Evolutionary conservation across 2,888 invertebrate genomes (phyloP).

Genomic region (Parnassius apollo): DNA sequence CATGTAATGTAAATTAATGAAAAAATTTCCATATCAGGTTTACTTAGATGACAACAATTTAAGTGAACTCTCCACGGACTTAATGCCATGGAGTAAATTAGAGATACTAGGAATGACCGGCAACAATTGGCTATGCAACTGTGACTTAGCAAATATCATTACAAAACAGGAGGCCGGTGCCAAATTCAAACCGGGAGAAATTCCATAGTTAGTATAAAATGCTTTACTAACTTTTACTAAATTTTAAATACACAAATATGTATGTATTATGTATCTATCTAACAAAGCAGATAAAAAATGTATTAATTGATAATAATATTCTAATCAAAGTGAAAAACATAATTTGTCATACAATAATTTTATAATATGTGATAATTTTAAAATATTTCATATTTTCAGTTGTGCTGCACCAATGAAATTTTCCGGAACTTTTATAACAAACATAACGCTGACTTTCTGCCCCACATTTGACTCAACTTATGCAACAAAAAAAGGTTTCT

Average conservation of each 20-base stretch:
- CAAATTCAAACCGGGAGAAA: constrained; percentile 61
- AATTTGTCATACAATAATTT: too few relatives aligned
- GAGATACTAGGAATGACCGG: constrained; percentile 79
- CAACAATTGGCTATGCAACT: constrained; percentile 85
- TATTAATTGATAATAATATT: too few relatives aligned
- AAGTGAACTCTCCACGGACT: constrained; percentile 72
- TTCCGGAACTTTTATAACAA: constrained; percentile 64
- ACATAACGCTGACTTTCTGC: constrained; percentile 63
- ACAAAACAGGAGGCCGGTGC: constrained; percentile 61
- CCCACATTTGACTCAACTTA: constrained; percentile 63
- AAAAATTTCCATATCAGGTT: constrained; percentile 60
- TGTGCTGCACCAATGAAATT: constrained; percentile 72
- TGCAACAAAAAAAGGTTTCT: constrained; percentile 49
- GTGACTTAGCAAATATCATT: constrained; percentile 72
- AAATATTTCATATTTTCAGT: constrained; percentile 48
- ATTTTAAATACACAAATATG: too few relatives aligned
- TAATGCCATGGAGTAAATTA: constrained; percentile 80
- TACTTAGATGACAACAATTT: constrained; percentile 84
- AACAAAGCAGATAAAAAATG: too few relatives aligned
- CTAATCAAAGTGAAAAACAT: too few relatives aligned
- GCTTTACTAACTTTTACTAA: too few relatives aligned
- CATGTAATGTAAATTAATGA: not conserved
- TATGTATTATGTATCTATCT: too few relatives aligned
- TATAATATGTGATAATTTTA: not conserved
- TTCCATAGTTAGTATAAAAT: constrained; percentile 62